These are phyloP conservation scores for Drosophila tsacasi DNA, from an alignment of 1,140 invertebrate species.

Conservation along the genomic window DNA sequence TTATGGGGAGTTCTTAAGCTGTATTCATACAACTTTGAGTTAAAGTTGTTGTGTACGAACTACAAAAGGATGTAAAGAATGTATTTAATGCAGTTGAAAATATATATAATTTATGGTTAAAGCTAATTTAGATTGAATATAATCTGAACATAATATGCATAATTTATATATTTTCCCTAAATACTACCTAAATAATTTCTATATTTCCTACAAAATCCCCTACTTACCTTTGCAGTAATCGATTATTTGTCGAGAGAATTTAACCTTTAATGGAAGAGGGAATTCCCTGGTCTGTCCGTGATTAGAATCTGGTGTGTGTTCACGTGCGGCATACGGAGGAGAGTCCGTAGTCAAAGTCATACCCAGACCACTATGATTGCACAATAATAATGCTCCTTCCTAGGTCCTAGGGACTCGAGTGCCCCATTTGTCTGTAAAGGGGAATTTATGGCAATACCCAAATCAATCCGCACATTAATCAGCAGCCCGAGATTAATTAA, in stretches of 20 bases:
- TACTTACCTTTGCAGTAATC: not conserved
- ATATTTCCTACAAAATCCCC: too few relatives aligned
- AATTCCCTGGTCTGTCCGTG: slow-evolving; percentile 7
- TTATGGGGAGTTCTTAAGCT: not conserved
- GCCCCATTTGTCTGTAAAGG: slow-evolving; percentile 44
- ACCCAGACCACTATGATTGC: slow-evolving; percentile 20
- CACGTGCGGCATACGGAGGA: slow-evolving; percentile 9
- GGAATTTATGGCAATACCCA: slow-evolving; percentile 46
- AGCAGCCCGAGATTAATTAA: slow-evolving; percentile 72
- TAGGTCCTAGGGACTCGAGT: slow-evolving; percentile 8
- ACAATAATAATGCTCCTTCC: slow-evolving; percentile 23
- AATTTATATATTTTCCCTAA: not conserved
- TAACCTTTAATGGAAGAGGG: slow-evolving; percentile 31
- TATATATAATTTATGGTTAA: not conserved
- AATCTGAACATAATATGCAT: not conserved
- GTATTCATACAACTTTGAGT: not conserved
- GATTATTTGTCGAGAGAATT: slow-evolving; percentile 10
- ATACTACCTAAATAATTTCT: too few relatives aligned
- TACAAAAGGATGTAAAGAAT: not conserved
- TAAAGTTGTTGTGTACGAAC: not conserved
- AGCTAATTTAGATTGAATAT: not conserved
- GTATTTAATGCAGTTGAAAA: not conserved
- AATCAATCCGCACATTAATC: slow-evolving; percentile 77
- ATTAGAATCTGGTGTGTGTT: slow-evolving; percentile 30
- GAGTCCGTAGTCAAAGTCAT: not conserved